Base-by-base conservation (phyloP, 1,140 invertebrate genomes). In the Rhopalosiphum padi region DNA sequence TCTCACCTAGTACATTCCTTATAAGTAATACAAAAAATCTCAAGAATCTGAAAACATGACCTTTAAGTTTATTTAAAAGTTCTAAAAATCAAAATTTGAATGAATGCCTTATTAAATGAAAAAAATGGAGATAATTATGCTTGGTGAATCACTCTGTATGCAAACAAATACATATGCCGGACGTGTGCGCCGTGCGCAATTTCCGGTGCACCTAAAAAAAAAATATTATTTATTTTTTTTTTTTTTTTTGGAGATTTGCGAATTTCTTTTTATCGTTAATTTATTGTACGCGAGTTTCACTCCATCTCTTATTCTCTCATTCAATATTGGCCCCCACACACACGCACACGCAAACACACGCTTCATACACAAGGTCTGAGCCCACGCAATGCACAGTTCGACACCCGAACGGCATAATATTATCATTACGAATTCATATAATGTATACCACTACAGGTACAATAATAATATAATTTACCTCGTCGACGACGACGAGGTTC, bases 381-480 rank as follows among this genome's bases (percentile, higher is more conserved):
- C 60, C 60, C 60, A 77, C 60, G 60, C 60, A n/a, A n/a, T 11
- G n/a, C 60, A 30, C 55, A 21, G 60, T 77, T n/a, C 60, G 60
- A 77, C 60, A 77, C 60, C 60, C 60, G 60, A n/a, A 77, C 60
- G 60, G 60, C 60, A 77, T 77, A 77, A 77, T 77, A 77, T 77
- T 77, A 77, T 77, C 60, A n/a, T 77, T 77, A 77, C 60, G 60
- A 21, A 77, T 68, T 68, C 60, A 68, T 68, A n/a, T 68, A n/a
- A 68, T 68, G 60, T 68, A 68, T 18, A 11, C 25, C 23, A 30
- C 25, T 7, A 30, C 60, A 77, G 60, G 60, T 77, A 77, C 6
- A 68, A 60, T 68, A n/a, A 68, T n/a, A 68, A 77, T 77, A 77
- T 6, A 18, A 77, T n/a, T 18, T 18, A n/a, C 30, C 15, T 51